Evolutionary conservation across 1,140 invertebrate genomes (phyloP).

Genomic region (Halictus rubicundus): DNA sequence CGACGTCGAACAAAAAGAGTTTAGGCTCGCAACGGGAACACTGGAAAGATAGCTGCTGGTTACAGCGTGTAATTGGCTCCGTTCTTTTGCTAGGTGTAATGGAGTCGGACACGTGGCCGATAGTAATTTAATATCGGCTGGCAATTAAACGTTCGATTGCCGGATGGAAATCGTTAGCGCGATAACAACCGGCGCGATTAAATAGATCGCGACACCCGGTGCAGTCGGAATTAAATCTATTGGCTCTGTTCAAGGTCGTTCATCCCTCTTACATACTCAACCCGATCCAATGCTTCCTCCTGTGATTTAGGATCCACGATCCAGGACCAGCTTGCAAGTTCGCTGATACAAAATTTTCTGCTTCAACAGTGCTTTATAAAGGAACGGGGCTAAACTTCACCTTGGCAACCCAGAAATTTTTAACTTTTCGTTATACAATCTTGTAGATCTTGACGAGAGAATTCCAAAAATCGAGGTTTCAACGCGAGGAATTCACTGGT

Average conservation of each 20-base stretch:
- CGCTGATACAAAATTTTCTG: too few relatives aligned
- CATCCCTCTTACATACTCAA: neutral
- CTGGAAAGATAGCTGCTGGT: slow-evolving; percentile 12
- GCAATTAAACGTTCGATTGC: slow-evolving; percentile 39
- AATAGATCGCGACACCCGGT: slow-evolving; percentile 10
- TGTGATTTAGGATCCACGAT: too few relatives aligned
- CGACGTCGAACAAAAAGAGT: slow-evolving; percentile 8
- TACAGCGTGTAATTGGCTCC: slow-evolving; percentile 22
- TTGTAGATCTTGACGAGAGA: too few relatives aligned
- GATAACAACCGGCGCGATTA: slow-evolving; percentile 24
- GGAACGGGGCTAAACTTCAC: too few relatives aligned
- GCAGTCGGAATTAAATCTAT: neutral
- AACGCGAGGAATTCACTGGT: too few relatives aligned
- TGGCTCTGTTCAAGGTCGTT: neutral
- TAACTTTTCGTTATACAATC: too few relatives aligned
- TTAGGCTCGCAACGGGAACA: neutral
- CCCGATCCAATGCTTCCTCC: too few relatives aligned
- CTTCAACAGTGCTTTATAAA: too few relatives aligned
- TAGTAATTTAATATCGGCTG: slow-evolving; percentile 45
- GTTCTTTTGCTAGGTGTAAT: slow-evolving; percentile 41
- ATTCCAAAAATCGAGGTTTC: too few relatives aligned
- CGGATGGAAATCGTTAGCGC: slow-evolving; percentile 40
- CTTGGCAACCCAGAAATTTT: too few relatives aligned
- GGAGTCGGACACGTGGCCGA: slow-evolving; percentile 35
- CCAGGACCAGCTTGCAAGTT: too few relatives aligned